Evolutionary conservation across 2,797 vertebrate species (phyloP), one percentile per base, ranked within the genome.

Genomic region (Pseudocheirus occidentalis): DNA sequence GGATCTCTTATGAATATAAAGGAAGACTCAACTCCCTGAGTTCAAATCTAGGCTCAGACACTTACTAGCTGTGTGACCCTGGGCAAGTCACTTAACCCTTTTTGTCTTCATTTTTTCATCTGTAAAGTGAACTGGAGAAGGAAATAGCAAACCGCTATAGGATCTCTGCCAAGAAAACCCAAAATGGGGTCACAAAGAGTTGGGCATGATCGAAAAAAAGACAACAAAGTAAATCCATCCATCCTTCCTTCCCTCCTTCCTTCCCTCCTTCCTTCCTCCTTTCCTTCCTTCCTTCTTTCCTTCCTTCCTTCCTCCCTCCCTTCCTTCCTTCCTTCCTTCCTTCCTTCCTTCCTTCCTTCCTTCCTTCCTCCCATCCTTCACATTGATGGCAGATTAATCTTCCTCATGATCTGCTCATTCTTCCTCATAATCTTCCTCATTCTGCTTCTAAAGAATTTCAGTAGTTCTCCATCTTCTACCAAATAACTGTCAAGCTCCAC

Each of bases 401-500:
- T n/a, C 16, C 62, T 90, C 27, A 53, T 53, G 24, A 53, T 52
- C 50, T n/a, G n/a, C n/a, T n/a, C n/a, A n/a, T n/a, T 18, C n/a
- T 73, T n/a, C 16, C 62, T 90, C 27, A 53, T 53, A 10, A 53
- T 52, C 50, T n/a, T n/a, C n/a, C 52, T 29, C 27, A 53, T 52
- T 53, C 52, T 53, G 50, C 13, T 53, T 90, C 50, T 52, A 50
- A 50, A 50, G 50, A 90, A 53, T 11, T 29, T 53, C 13, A 62
- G 57, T 73, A 92, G 95, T 87, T 53, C 95, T 92, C 57, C 52
- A 29, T 91, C 95, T 89, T n/a, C 4, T 18, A 57, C 66, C 96
- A 90, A 94, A 50, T 96, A 91, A 94, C 95, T 91, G 53, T n/a
- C 66, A 66, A 94, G 95, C 5, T 81, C 16, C 21, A 81, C 66